Evolutionary conservation across 2,113 vertebrate species (phyloP).

Genomic region (Cryptomyrus ogoouensis): DNA sequence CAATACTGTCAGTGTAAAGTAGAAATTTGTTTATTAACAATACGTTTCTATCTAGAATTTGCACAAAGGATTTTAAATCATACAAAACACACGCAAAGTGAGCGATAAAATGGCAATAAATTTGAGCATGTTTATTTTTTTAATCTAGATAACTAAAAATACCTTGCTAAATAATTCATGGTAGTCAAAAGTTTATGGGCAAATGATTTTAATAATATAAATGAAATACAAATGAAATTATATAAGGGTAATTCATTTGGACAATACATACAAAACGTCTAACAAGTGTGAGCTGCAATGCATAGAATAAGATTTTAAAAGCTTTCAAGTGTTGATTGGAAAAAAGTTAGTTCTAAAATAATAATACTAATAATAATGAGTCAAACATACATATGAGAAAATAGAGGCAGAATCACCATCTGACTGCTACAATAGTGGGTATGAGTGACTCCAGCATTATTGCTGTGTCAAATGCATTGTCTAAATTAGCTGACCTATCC

Average conservation of each 20-base stretch:
- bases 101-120: not conserved
- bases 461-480: not conserved
- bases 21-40: not conserved
- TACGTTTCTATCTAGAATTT: not conserved
- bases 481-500: not conserved
- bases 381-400: not conserved
- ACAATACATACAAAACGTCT: slow-evolving; percentile 11
- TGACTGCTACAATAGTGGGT: not conserved
- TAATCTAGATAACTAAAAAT: not conserved
- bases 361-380: not conserved
- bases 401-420: not conserved
- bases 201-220: not conserved
- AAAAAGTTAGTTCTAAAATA: not conserved
- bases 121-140: not conserved
- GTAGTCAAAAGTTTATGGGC: not conserved
- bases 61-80: not conserved
- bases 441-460: not conserved
- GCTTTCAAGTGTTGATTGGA: not conserved
- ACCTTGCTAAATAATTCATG: not conserved
- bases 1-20: not conserved
- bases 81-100: not conserved
- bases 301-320: not conserved
- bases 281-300: not conserved
- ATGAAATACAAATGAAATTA: not conserved
- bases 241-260: not conserved